Base-by-base conservation (phyloP, 2,888 invertebrate species). In the Merodon equestris region DNA sequence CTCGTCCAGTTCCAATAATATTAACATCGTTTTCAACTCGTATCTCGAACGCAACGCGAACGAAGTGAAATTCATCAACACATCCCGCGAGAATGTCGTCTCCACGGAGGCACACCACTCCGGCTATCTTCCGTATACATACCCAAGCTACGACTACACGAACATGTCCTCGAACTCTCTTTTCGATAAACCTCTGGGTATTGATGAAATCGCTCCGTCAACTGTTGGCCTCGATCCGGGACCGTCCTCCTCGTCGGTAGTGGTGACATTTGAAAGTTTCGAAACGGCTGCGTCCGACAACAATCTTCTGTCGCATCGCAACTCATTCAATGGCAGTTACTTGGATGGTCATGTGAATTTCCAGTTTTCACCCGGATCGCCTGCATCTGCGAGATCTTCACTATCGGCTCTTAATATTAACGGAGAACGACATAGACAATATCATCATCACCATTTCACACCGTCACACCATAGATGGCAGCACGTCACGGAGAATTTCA, bases 41-140 rank as follows among this genome's bases (percentile, higher is more conserved):
- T 85, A 85, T 63, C 77, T 84, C 63, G 86, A 87, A 68, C 84
- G 86, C 18, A 88, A 87, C 73, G 86, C 88, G 63, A 86, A 86
- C 58, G 88, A 88, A 82, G 89, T 88, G 50, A 88, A 88, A 82
- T 88, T 88, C 71, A 88, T 88, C 48, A 88, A 88, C 51, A 88
- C 88, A 17, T 85, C 85, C 2, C 81, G 83, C 14, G 85, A 86
- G 13, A 75, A 83, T 3, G 73, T 83, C 42, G 85, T 87, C 18
- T 86, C 87, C 9, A 82, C 86, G 1, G 88, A 88, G 63, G 86
- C 84, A 0, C 87, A 87, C 70, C 88, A 88, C 56, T 82, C 86
- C 0, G 86, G 86, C 1, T 87, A 87, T 54, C 72, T 88, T 58
- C 85, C 88, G 9, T 88, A 86, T 60, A 86, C 86, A 13, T 88